Evolutionary conservation across 2,888 invertebrate species (phyloP).

Genomic region (Pachycephus smyrnensis): DNA sequence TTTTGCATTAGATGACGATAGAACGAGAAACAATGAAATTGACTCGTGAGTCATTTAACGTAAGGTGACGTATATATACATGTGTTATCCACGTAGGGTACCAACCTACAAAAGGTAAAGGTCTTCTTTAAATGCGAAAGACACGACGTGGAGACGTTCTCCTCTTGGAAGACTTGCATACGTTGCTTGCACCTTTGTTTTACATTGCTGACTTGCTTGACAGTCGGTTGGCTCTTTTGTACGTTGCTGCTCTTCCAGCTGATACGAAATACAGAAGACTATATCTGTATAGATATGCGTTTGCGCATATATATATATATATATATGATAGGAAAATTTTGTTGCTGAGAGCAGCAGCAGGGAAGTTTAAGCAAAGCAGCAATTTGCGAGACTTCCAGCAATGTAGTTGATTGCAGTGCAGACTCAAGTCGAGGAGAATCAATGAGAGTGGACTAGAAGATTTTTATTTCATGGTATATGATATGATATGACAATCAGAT

Average conservation of each 20-base stretch:
- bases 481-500: too few relatives aligned
- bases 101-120: not conserved
- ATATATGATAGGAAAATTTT: constrained; percentile 9
- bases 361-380: rapidly evolving
- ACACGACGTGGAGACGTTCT: not conserved
- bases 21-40: not conserved
- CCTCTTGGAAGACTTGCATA: constrained; percentile 23
- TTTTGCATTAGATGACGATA: not conserved
- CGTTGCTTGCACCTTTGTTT: constrained; percentile 6
- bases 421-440: too few relatives aligned
- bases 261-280: constrained; percentile 30
- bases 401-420: too few relatives aligned
- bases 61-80: constrained; percentile 27
- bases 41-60: constrained; percentile 13
- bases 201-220: constrained; percentile 8
- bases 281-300: constrained; percentile 22
- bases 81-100: constrained; percentile 8
- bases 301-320: not conserved
- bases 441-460: too few relatives aligned
- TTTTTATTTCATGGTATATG: too few relatives aligned
- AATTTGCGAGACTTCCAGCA: too few relatives aligned
- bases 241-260: constrained; percentile 17
- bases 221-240: constrained; percentile 7
- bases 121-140: constrained; percentile 13
- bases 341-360: not conserved